phyloP scores from a whole-genome alignment of 2,113 vertebrate species.

The Formicarius rufipectus region DNA sequence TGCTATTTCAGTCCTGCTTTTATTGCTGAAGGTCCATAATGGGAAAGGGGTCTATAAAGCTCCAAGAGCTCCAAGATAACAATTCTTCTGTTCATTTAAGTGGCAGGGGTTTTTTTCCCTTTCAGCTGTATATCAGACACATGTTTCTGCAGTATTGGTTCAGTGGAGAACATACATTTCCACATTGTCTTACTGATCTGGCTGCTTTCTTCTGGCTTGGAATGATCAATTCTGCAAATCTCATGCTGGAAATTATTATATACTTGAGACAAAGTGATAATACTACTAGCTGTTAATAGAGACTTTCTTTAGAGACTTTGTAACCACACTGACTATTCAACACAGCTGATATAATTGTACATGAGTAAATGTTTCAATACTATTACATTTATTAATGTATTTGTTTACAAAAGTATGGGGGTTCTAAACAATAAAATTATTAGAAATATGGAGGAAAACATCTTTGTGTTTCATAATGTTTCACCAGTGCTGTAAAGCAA shows the following conservation, averaged over 20 bases:
- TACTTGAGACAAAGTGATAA: background rate
- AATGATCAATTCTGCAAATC: background rate
- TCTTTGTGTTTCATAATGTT: background rate
- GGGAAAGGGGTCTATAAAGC: background rate
- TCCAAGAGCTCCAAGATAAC: background rate
- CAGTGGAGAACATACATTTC: background rate
- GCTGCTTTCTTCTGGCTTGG: background rate
- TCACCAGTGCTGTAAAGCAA: background rate
- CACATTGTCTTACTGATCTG: background rate
- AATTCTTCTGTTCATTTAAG: background rate
- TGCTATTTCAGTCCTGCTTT: background rate
- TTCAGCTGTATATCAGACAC: background rate
- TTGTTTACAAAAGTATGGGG: background rate
- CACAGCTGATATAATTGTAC: background rate
- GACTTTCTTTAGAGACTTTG: background rate
- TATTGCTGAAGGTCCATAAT: background rate
- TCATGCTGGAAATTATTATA: background rate
- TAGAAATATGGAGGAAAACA: background rate
- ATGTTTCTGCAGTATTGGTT: background rate
- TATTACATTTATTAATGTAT: background rate
- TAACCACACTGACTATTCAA: background rate
- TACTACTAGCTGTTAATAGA: background rate
- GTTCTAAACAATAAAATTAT: background rate
- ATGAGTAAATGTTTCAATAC: background rate
- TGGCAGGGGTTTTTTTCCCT: rapidly evolving